Evolutionary conservation across 2,113 vertebrate genomes (phyloP).

Genomic region (Dromaius novaehollandiae): DNA sequence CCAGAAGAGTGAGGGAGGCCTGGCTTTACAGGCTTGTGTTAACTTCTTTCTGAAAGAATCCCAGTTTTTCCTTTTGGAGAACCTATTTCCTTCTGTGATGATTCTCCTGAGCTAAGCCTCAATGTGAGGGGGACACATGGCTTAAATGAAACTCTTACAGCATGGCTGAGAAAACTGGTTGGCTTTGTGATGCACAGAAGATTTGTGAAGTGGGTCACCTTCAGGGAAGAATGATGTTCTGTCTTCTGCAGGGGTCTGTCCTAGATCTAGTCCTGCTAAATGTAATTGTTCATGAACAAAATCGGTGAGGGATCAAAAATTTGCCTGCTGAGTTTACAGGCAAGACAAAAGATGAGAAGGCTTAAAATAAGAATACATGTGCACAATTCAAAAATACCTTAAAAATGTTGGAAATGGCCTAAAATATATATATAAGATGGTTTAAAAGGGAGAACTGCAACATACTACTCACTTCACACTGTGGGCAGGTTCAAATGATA

Average conservation of each 20-base stretch:
- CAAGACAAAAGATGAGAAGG: neutral
- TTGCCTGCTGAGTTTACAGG: no score
- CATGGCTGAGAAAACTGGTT: neutral
- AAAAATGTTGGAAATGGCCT: fast-evolving
- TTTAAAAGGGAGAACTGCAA: neutral
- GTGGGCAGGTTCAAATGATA: neutral
- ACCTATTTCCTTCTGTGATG: neutral
- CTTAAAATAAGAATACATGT: no score
- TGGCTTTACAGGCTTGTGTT: neutral
- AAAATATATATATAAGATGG: no score
- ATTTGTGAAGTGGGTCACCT: neutral
- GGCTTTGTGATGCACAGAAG: fast-evolving
- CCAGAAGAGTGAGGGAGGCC: neutral
- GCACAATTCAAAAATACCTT: neutral
- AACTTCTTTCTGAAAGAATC: neutral
- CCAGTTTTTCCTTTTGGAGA: neutral
- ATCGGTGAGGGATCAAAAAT: no score
- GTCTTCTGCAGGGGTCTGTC: neutral
- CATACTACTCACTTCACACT: fast-evolving
- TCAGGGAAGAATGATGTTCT: neutral
- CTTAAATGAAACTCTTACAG: neutral
- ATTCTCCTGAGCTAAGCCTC: neutral
- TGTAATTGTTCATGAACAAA: fast-evolving
- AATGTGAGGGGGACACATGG: fast-evolving
- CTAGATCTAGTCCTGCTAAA: no score